Evolutionary conservation across 2,113 vertebrate species (phyloP), one percentile per base, ranked within the genome.

Genomic region (Lutjanus erythropterus): DNA sequence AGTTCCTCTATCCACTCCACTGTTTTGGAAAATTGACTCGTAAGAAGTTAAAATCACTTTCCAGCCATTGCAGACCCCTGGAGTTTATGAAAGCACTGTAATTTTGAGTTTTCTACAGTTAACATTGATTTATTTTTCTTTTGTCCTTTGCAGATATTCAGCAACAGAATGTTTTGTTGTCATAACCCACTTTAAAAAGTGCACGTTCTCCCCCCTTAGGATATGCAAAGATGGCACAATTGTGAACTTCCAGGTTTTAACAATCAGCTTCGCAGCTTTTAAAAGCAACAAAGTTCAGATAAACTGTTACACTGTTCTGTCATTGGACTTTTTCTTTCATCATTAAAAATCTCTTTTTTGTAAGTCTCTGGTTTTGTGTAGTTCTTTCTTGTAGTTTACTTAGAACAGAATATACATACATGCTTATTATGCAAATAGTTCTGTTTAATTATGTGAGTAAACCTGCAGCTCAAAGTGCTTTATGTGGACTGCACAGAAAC

Each of bases 301-400:
- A 68, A 86, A 74, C 67, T 84, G 33, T 77, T 37, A 35, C 37
- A 58, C 46, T 73, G 42, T 71, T 71, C 31, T 88, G 37, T 88
- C 29, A 39, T 62, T 76, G 29, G 52, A 46, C 49, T 70, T 85
- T 53, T 72, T 75, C 70, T 82, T 83, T 60, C 80, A 83, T 85
- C 77, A 92, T 87, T 90, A 87, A 91, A 89, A 78, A 53, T 64
- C 18, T 56, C 42, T 78, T 80, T 88, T 90, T 92, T 88, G 41
- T 85, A 67, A 71, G 39, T 27, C 31, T 56, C 23, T 76, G 15
- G 6, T 61, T 56, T 75, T 23, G 19, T 1, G 18, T 37, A 18
- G 4, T 19, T 64, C 0, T 3, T 23, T 15, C 37, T 61, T 21
- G 4, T 1, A 21, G 7, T 15, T 37, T 39, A 59, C 6, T 37